Percentiles rank a stretch among this genome's conserved stretches.
Conservation (phyloP, 2,888 invertebrate genomes). For the Isoperla grammatica region DNA sequence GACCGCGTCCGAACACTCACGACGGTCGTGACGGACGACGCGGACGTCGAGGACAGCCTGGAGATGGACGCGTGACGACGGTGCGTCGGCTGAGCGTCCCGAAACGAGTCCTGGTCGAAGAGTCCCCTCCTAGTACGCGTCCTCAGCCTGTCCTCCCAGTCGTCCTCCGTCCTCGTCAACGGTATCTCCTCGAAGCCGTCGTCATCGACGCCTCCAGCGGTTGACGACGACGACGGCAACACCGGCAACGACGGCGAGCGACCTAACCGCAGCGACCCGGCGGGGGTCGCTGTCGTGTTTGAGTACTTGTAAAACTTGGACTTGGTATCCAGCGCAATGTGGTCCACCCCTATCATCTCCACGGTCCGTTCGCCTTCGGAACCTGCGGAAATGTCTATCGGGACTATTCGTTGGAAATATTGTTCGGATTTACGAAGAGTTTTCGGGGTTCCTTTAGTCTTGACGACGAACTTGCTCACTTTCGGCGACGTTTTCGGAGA, state of each 20-base stretch:
- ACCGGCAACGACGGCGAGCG: slow-evolving; percentile 5
- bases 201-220: not conserved
- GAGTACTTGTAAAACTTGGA: no score
- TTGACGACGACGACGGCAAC: not conserved
- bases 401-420: not conserved
- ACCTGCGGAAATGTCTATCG: not conserved
- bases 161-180: not conserved
- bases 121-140: not conserved
- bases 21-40: slow-evolving; percentile 13
- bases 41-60: slow-evolving; percentile 14
- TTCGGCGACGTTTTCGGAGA: not conserved
- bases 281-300: no score
- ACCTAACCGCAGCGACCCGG: no score
- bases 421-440: not conserved
- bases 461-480: no score
- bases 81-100: not conserved
- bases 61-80: slow-evolving; percentile 16
- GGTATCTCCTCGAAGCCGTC: slow-evolving; percentile 2
- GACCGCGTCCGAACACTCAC: not conserved
- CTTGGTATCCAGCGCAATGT: not conserved
- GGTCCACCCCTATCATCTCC: slow-evolving; percentile 1
- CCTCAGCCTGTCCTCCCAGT: slow-evolving; percentile 4
- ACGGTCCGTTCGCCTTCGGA: not conserved
- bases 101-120: slow-evolving; percentile 5
- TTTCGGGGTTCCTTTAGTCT: not conserved